Conservation (phyloP, 2,113 vertebrate genomes). For the Perccottus glenii region DNA sequence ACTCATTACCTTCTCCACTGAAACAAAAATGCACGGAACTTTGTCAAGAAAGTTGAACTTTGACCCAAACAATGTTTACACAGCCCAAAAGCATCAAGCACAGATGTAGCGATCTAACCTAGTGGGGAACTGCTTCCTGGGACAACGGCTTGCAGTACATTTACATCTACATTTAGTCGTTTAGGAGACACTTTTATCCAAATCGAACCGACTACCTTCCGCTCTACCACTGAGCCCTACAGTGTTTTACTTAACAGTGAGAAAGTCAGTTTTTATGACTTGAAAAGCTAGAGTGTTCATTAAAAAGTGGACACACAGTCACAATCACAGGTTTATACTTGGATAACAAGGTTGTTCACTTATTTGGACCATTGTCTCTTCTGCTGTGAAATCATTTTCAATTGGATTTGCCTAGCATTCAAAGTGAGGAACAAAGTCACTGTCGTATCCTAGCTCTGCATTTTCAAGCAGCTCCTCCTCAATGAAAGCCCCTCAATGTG, state of each 20-base stretch:
- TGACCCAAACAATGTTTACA: conserved; percentile 66
- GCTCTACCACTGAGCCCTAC: no score
- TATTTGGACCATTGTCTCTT: not conserved
- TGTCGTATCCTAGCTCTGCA: conserved; percentile 56
- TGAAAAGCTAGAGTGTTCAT: no score
- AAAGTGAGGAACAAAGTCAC: not conserved
- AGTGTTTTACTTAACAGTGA: no score
- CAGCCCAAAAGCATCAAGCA: conserved; percentile 41
- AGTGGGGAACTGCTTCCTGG: not conserved
- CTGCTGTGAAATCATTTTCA: not conserved
- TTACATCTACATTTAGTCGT: no score
- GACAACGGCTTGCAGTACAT: no score
- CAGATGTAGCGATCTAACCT: conserved; percentile 24
- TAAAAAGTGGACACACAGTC: no score
- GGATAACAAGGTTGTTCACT: not conserved
- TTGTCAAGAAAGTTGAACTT: conserved; percentile 67
- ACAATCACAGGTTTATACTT: conserved; percentile 3
- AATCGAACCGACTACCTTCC: no score
- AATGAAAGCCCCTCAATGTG: conserved; percentile 82
- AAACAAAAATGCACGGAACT: conserved; percentile 53
- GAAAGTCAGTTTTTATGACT: not conserved
- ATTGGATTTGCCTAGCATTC: not conserved
- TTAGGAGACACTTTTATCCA: no score
- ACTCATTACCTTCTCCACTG: conserved; percentile 61
- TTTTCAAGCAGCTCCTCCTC: conserved; percentile 77